A percentile compares a stretch with the other conserved stretches of the same genome.
phyloP scores from a whole-genome alignment of 2,888 invertebrate genomes.

The Pseudanteris insignis region DNA sequence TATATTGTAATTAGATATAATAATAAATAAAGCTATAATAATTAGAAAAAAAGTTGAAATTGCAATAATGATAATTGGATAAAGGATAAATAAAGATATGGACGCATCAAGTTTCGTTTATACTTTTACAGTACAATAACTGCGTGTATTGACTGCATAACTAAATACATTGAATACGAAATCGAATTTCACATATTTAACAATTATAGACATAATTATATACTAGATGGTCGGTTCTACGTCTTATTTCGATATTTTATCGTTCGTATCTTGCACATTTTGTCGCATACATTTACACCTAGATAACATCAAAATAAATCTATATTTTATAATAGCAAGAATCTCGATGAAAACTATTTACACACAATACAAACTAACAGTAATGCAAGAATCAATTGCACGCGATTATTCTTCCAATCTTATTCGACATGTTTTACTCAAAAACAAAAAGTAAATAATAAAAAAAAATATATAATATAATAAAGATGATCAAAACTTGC shows the following conservation, averaged over 20 bases:
- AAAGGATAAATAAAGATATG: too few relatives aligned
- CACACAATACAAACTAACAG: conserved; percentile 51
- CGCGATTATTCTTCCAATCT: conserved; percentile 14
- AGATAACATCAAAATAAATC: conserved; percentile 67
- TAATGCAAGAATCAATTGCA: conserved; percentile 43
- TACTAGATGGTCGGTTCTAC: conserved; percentile 45
- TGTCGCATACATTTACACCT: conserved; percentile 57
- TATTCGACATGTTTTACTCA: too few relatives aligned
- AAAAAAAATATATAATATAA: too few relatives aligned
- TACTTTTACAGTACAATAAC: conserved; percentile 56
- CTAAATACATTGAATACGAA: conserved; percentile 65
- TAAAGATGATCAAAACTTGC: too few relatives aligned
- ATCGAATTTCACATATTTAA: conserved; percentile 59
- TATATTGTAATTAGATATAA: too few relatives aligned
- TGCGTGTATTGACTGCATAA: conserved; percentile 62
- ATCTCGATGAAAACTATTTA: conserved; percentile 55
- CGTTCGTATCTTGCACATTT: conserved; percentile 40
- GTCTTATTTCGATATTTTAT: conserved; percentile 42
- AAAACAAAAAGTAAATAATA: too few relatives aligned
- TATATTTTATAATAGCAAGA: conserved; percentile 61
- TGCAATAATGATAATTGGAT: too few relatives aligned
- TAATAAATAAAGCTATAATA: too few relatives aligned
- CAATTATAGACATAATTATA: conserved; percentile 58
- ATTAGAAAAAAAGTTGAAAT: too few relatives aligned
- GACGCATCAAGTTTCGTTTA: conserved; percentile 14